Evolutionary conservation across 2,113 vertebrate species (phyloP), one percentile per base, ranked within the genome.

Genomic region (Malurus melanocephalus): DNA sequence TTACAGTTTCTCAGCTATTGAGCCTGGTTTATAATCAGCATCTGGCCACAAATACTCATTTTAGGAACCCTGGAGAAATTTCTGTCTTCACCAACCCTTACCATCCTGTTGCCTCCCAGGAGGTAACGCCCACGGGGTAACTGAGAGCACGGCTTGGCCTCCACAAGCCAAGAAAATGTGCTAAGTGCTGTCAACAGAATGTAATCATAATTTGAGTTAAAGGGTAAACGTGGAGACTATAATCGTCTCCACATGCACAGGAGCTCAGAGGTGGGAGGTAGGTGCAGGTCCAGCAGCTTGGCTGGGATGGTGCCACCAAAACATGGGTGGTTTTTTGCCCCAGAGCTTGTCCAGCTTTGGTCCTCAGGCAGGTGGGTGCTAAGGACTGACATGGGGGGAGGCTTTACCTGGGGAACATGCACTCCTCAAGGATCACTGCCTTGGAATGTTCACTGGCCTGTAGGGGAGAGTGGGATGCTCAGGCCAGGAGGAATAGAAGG

Each of bases 131-230:
- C 82, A 86, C 20, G 2, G 80, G 77, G 59, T 60, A 91, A 68
- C 57, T 38, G 56, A 83, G 76, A 95, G 42, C 91, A 80, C 51
- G 60, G 64, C 81, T 69, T 84, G 83, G 85, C 64, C 48, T 75
- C 69, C 72, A 51, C n/a, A 69, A 88, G 85, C 91, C 87, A 81
- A 82, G 76, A 87, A 80, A 88, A 89, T 72, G 81, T 93, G 94
- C 88, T 80, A 94, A 89, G 56, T 84, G 89, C 85, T 87, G 81
- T 93, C 88, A 94, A 91, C 87, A 95, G 79, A 93, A 87, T 75
- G 74, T 60, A 93, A 82, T 95, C 65, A 78, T 80, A 57, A 65
- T 77, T 59, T 56, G 60, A 89, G 53, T 84, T 82, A 60, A 80
- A 87, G 89, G 64, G 57, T 59, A 30, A 59, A 30, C 60, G 75